A percentile compares a stretch with the other conserved stretches of the same genome.
Evolutionary conservation across 2,113 vertebrate species (phyloP).

Genomic region (Bungarus multicinctus): DNA sequence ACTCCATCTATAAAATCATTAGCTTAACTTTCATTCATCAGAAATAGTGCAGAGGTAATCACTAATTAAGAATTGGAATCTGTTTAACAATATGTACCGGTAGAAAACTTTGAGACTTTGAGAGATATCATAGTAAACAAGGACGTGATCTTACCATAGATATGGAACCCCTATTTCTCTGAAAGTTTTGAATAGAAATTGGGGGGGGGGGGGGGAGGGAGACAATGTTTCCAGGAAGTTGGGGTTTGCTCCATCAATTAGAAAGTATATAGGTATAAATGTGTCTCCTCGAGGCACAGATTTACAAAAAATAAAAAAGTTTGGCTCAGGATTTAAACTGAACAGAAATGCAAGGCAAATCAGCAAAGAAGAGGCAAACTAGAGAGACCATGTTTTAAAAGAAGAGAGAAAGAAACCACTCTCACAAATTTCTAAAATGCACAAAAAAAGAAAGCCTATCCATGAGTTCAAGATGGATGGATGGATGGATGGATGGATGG

Average conservation of each 20-base stretch:
- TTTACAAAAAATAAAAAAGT: not conserved
- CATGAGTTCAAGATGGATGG: not conserved
- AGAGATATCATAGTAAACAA: not conserved
- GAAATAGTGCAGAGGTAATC: not conserved
- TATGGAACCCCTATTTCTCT: not conserved
- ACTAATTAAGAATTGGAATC: not conserved
- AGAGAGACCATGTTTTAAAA: not conserved
- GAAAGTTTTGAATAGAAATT: not conserved
- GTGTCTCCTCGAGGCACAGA: not conserved
- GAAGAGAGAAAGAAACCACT: not conserved
- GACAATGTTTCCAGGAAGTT: not conserved
- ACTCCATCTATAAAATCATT: not conserved
- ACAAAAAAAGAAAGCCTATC: not conserved
- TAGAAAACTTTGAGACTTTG: not conserved
- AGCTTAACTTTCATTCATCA: constrained; percentile 2
- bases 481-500: accelerated
- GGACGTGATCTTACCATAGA: not conserved
- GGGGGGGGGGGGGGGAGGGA: no score
- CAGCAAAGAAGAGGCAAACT: not conserved
- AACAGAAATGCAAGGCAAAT: not conserved
- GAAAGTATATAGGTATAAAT: not conserved
- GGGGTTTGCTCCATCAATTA: no score
- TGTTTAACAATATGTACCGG: not conserved
- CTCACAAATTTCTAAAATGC: not conserved
- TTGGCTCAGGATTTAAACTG: not conserved